Evolutionary conservation across 2,797 vertebrate species (phyloP), one percentile per base, ranked within the genome.

Genomic region (Pipistrellus kuhlii): DNA sequence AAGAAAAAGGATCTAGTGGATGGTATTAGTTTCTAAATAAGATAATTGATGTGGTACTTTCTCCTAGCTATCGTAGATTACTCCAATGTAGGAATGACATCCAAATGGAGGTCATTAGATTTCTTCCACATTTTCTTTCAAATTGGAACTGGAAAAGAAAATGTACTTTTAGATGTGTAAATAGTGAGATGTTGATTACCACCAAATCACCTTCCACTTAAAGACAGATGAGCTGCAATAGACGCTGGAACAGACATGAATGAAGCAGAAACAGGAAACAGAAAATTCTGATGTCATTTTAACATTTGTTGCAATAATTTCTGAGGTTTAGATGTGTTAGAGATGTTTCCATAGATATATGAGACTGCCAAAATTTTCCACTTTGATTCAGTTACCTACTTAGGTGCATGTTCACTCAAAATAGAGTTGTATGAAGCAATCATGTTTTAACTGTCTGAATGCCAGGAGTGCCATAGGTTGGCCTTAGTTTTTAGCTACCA

Each of bases 221-320:
- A 10, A 71, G 11, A 5, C 68, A 30, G 10, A 55, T 73, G 21
- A 66, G 27, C 8, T 41, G 15, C 5, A 46, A 0, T 14, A n/a
- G 21, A 59, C 3, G 0, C 2, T 48, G 8, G 8, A 14, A 66
- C 2, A 53, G 4, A 66, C 3, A 1, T 2, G 73, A 38, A 59
- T 21, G 46, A 38, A 85, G 15, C 1, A 62, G 15, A 66, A 84
- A 73, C 4, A 55, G 35, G 17, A 81, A 55, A 8, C 6, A 64
- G 51, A 27, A 48, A 44, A 14, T 46, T 3, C 3, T n/a, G 13
- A 27, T 14, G 12, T 44, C 23, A 64, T 11, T 83, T 77, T 83
- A 64, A 18, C 71, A 51, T 89, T 64, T 48, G 1, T 80, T 14
- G 35, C 38, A 48, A 55, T 46, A 0, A 66, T 32, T 80, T 69